Evolutionary conservation across 2,888 invertebrate genomes (phyloP), one percentile per base, ranked within the genome.

Genomic region (Chirona hameri): DNA sequence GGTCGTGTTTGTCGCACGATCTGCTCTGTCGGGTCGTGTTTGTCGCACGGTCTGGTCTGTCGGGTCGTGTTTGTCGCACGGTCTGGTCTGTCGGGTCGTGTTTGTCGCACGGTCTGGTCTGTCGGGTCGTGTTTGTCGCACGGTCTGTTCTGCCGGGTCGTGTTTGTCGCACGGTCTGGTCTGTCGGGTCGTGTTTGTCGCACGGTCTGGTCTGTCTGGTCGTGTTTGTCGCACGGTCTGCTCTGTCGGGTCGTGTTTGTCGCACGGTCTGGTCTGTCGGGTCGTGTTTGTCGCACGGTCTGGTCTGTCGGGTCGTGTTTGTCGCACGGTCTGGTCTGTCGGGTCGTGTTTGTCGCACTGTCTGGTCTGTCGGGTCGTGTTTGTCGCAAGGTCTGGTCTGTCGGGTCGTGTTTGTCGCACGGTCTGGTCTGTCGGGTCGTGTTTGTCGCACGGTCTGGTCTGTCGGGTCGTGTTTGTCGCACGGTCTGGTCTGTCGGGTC

Each of bases 361-460:
- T 21, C 18, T 15, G 27, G 9, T 3, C 29, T 10, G 48, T 84
- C 88, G 88, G 60, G n/a, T 7, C 1, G 72, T 31, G 15, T 9
- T 21, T 82, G 24, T 79, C 18, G 48, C 81, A 69, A 27, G 29
- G 60, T 21, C 18, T 15, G 27, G 9, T 3, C 29, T 10, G 48
- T 84, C 88, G 88, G 60, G n/a, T 7, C 1, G 72, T 31, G 15
- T 9, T 21, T 82, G 24, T 79, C 18, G 48, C 81, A 69, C 69
- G 29, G 60, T 21, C 18, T 15, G 27, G 9, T 3, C 29, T 10
- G 48, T 84, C 88, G 88, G 60, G n/a, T 7, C 1, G 72, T 31
- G 15, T 9, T 21, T 82, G 24, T 79, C 18, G 48, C 81, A 69
- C 69, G 29, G 60, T 21, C 18, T 15, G 27, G 9, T 3, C 29